Base-by-base conservation (phyloP, 2,888 invertebrate species). In the Apodemia duryi region DNA sequence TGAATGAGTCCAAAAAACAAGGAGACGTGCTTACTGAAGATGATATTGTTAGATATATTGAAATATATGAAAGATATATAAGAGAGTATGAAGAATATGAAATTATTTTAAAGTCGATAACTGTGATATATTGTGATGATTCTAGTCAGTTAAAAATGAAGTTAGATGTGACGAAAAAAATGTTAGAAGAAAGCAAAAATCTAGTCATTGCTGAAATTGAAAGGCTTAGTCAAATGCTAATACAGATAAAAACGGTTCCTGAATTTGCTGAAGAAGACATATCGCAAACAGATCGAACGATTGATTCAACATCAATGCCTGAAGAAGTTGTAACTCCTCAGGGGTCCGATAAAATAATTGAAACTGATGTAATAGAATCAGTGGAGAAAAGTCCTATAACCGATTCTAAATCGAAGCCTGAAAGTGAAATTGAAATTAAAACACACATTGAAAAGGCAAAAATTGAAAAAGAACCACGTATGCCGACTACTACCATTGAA, bases 281-380 rank as follows among this genome's bases (percentile, higher is more conserved):
- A 66, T 92, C 93, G 35, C 86, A 93, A 74, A 93, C 93, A 49
- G 94, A 94, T 73, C 88, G 93, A 70, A 95, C 95, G 6, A 93
- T 95, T 62, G 95, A 95, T 81, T 95, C 95, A 0, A 93, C 93
- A 62, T 94, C 95, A 65, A 95, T 95, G 94, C 95, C 95, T 2
- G 94, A 95, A 80, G 95, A 95, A 83, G 93, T 95, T 74, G 91
- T 92, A 29, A 82, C 85, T 41, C 85, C 87, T 11, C 82, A 82
- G 74, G 81, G 83, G 70, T 72, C 69, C 32, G 77, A 60, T n/a
- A 35, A 60, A n/a, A 35, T 60, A 32, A 35, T 32, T 32, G 13
- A 32, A 60, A 13, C 32, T 7, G 10, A 13, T 60, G 57, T 13
- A 69, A 61, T 70, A 1, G 73, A 77, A 70, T 75, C 77, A 67